Conservation (phyloP, 2,888 invertebrate species). For the Tyria jacobaeae region DNA sequence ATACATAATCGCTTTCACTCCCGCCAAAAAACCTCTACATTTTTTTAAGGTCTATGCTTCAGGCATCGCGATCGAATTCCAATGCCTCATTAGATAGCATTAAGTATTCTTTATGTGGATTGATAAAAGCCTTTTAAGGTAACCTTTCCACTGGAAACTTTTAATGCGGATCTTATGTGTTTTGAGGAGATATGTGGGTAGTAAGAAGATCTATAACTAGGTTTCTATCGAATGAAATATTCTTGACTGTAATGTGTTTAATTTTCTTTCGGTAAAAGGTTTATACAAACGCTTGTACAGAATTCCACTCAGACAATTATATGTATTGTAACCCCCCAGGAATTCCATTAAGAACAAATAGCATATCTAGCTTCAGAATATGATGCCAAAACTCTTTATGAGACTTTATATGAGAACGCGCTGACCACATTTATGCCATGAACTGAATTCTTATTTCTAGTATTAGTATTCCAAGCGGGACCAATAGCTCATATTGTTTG, state of each 20-base stretch:
- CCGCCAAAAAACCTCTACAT: background rate
- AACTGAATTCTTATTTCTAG: constrained; percentile 37
- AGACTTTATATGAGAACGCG: constrained; percentile 10
- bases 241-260: background rate
- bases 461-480: constrained; percentile 26
- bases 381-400: background rate
- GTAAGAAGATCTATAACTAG: background rate
- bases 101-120: constrained; percentile 15
- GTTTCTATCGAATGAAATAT: background rate
- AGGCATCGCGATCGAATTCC: constrained; percentile 7
- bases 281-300: no score
- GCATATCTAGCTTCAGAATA: background rate
- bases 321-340: background rate
- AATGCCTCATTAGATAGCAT: constrained; percentile 4
- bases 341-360: background rate
- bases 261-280: no score
- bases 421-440: constrained; percentile 1
- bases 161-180: background rate
- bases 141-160: background rate
- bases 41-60: constrained; percentile 5
- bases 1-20: constrained; percentile 1
- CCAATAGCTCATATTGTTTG: constrained; percentile 16
- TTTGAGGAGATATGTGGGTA: background rate
- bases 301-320: background rate
- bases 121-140: constrained; percentile 3